phyloP scores from a whole-genome alignment of 1,140 invertebrate species.

The Ceratoteleas bidentatus region DNA sequence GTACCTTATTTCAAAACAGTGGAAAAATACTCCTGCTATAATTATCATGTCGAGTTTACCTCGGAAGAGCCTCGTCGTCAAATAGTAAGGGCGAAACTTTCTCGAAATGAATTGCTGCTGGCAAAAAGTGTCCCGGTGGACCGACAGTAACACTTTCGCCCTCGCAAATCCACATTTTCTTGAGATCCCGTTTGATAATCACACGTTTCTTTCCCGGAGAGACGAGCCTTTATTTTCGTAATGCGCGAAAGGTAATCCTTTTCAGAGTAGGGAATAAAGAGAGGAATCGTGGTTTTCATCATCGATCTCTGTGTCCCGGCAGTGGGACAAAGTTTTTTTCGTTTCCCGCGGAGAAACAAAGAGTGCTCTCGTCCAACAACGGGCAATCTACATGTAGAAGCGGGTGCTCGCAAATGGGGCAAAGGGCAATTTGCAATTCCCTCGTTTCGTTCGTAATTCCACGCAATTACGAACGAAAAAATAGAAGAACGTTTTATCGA shows the following conservation, averaged over 20 bases:
- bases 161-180: neutral
- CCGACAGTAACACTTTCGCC: no score
- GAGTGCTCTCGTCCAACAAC: conserved; percentile 15
- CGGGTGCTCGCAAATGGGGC: conserved; percentile 40
- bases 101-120: neutral
- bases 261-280: conserved; percentile 10
- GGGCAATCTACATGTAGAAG: conserved; percentile 39
- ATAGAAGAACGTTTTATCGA: conserved; percentile 47
- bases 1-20: no score
- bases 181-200: neutral
- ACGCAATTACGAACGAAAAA: conserved; percentile 55
- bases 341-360: conserved; percentile 34
- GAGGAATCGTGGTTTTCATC: conserved; percentile 6
- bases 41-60: no score
- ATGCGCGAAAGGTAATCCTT: conserved; percentile 20
- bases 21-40: no score
- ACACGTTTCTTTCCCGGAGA: neutral
- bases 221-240: conserved; percentile 13
- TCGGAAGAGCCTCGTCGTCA: no score
- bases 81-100: neutral
- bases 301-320: conserved; percentile 21
- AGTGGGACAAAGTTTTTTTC: conserved; percentile 19
- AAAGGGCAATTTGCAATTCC: conserved; percentile 45
- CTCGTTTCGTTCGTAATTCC: conserved; percentile 56
- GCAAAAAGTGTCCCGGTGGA: no score